Evolutionary conservation across 2,888 invertebrate species (phyloP), one percentile per base, ranked within the genome.

Genomic region (Thecocarcelia acutangulata): DNA sequence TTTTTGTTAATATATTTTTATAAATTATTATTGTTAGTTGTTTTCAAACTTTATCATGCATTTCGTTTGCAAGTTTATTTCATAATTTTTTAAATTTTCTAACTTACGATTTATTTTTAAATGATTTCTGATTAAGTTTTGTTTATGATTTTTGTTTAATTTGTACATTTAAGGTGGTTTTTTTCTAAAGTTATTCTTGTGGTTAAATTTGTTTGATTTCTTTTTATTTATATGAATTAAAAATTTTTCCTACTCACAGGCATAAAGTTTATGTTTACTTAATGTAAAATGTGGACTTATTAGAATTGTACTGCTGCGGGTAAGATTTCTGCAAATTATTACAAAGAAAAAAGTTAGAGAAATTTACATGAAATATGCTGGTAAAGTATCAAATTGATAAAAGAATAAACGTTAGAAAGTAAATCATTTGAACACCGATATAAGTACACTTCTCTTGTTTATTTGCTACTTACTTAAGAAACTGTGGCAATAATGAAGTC

Each of bases 261-360:
- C 93, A 93, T 97, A 97, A 87, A 97, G 92, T 92, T 97, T 97
- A 91, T 96, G 96, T 93, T 97, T 97, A 91, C 95, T 96, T 92
- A 97, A 92, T 89, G 94, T 94, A 92, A 96, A 97, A 90, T 95
- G 95, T 87, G 95, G 95, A 92, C 96, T 96, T 91, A 97, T 95
- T 92, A 97, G 94, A 88, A 97, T 95, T 86, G 96, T 96, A 90
- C 95, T 95, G 91, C 96, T 94, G 91, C 95, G 94, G 85, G 96
- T 95, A 87, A 97, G 92, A 91, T 96, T 97, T 93, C 96, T 96
- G 93, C 77, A 85, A 85, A 69, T 28, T 33, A 33, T 9, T 33
- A 9, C 8, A 33, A 33, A 33, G 8, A 33, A 8, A 33, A 33
- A 1, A 33, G 8, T 33, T 5, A 33, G 33, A 33, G 8, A 33